Base-by-base conservation (phyloP, 2,113 vertebrate species). In the Gallinago undulata region DNA sequence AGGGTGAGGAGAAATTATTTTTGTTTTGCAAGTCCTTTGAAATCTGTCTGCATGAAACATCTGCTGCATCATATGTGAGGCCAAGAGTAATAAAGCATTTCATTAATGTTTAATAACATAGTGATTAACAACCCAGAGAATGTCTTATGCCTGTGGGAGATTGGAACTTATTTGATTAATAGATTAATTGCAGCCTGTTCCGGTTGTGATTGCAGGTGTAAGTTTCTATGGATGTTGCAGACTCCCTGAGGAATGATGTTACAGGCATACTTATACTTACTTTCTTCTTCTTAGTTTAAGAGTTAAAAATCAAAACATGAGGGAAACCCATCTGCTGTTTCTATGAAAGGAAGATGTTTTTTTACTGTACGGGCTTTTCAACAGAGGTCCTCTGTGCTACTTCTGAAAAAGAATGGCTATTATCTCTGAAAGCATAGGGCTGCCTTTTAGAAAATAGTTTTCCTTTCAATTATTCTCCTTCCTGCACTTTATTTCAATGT, bases 41-140 rank as follows among this genome's bases (percentile, higher is more conserved):
- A 95, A 69, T 92, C 59, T 62, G 62, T 53, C 84, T 89, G 70
- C 17, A 10, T 84, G 80, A 81, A 96, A 90, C 89, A 92, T 87
- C 76, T 95, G 80, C 90, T 93, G n/a, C 37, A 60, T 96, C 53
- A 24, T 91, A 64, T 60, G 81, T 76, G 87, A 95, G 81, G 89
- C 89, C 94, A 93, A 95, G 77, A 85, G 91, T 93, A 95, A 94
- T 96, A 96, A 94, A 96, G 69, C 77, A 53, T 91, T 95, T 96
- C 66, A 94, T 97, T 96, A 94, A 84, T 76, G 77, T 96, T 92
- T 95, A 94, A 91, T 97, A 95, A 89, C 89, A 64, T 39, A 87
- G 57, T 94, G 92, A 92, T 96, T 93, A 96, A 83, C 68, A 90
- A 37, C 39, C 57, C 51, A 56, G 79, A 39, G 82, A 95, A 96